Conservation (phyloP, 2,888 invertebrate species). For the Pegoplata infirma region DNA sequence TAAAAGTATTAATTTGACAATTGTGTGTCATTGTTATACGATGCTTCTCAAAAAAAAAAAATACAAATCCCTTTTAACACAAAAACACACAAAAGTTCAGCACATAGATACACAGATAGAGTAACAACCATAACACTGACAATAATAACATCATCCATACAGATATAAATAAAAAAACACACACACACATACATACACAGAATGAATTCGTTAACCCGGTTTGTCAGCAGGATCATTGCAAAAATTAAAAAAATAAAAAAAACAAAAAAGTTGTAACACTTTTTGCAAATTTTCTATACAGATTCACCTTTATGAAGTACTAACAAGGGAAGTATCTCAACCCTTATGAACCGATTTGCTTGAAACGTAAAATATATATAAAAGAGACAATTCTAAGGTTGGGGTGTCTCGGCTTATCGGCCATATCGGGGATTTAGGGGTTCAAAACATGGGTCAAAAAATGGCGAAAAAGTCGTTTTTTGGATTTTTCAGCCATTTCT, state of each 20-base stretch:
- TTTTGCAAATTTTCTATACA: not conserved
- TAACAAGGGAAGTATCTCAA: too few species aligned
- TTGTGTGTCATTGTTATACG: not conserved
- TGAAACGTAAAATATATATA: too few species aligned
- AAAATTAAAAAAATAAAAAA: not conserved
- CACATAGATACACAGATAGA: not conserved
- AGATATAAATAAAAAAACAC: not conserved
- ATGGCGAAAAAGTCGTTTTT: too few species aligned
- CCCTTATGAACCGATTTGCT: too few species aligned
- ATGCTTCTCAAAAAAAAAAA: too few species aligned
- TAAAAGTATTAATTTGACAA: not conserved
- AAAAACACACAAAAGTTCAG: not conserved
- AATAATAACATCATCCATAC: not conserved
- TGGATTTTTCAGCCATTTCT: too few species aligned
- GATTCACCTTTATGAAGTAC: not conserved
- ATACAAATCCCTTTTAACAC: not conserved
- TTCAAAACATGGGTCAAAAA: too few species aligned
- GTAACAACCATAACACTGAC: not conserved
- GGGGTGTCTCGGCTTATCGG: too few species aligned
- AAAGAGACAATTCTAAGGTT: too few species aligned
- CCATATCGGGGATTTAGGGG: too few species aligned
- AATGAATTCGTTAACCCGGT: conserved; percentile 35
- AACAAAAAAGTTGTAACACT: not conserved
- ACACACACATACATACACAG: too few species aligned
- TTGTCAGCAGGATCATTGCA: conserved; percentile 35